phyloP scores from a whole-genome alignment of 2,888 invertebrate species.

The Aplocera efformata region DNA sequence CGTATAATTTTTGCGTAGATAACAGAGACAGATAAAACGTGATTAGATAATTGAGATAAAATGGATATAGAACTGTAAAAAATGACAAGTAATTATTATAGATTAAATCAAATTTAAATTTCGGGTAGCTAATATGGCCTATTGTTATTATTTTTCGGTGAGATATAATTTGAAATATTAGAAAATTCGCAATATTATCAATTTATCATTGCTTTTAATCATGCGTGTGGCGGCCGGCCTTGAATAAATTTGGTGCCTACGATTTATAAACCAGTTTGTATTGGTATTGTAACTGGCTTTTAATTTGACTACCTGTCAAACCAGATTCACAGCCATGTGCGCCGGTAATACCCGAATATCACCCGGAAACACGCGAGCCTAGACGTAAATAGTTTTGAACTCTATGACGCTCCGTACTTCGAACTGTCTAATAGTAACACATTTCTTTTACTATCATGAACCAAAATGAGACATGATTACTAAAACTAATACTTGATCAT shows the following conservation, averaged over 20 bases:
- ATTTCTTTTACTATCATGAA: neutral
- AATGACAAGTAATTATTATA: neutral
- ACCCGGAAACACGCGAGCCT: slow-evolving; percentile 48
- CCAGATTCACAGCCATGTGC: slow-evolving; percentile 53
- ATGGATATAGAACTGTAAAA: neutral
- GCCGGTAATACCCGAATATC: slow-evolving; percentile 54
- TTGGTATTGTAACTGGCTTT: slow-evolving; percentile 13
- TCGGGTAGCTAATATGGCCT: too few species aligned
- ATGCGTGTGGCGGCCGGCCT: too few species aligned
- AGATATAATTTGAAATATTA: too few species aligned
- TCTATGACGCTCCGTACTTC: slow-evolving; percentile 47
- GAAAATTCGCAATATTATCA: too few species aligned
- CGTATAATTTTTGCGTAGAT: slow-evolving; percentile 16
- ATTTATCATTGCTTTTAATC: too few species aligned
- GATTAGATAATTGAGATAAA: slow-evolving; percentile 2
- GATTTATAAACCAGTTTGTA: too few species aligned
- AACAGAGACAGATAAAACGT: slow-evolving; percentile 8
- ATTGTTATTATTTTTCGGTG: too few species aligned
- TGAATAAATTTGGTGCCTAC: too few species aligned
- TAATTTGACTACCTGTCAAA: slow-evolving; percentile 52
- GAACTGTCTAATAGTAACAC: slow-evolving; percentile 27
- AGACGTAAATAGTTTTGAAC: slow-evolving; percentile 70
- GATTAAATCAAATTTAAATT: too few species aligned
- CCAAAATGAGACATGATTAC: slow-evolving; percentile 2
- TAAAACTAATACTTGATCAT: neutral